Evolutionary conservation across 2,113 vertebrate species (phyloP), one percentile per base, ranked within the genome.

Genomic region (Peromyscus leucopus): DNA sequence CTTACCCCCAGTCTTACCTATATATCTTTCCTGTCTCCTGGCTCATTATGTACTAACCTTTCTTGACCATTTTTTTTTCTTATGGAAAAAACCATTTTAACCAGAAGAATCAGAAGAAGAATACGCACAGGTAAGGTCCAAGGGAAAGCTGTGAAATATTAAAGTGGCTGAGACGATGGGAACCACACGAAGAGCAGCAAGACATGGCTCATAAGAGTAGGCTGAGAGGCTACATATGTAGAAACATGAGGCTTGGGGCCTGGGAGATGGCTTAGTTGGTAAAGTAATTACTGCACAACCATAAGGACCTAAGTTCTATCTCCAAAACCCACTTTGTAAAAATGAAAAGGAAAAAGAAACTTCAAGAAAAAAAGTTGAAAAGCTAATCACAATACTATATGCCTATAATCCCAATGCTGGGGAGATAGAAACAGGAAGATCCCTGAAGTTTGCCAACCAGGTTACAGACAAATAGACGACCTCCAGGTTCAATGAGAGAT

Each of bases 301-400:
- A 42, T 63, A 22, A 39, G 24, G 13, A 63, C 13, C 22, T 84
- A 42, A 26, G 5, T 61, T 84, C 82, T 63, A 63, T 7, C 36
- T n/a, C 59, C 11, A 39, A n/a, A 26, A 28, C 12, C 36, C 33
- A 55, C 31, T 36, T 21, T 33, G 36, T 80, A 80, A 80, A 80
- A 36, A 36, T 11, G 13, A 46, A 28, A 78, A 19, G 2, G 5
- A 33, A 17, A 2, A 21, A 4, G 9, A 57, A 36, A 2, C 0
- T 4, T 15, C 21, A 39, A 74, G 39, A 74, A 57, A 57, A 57
- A 17, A 42, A 42, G 42, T 1, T 7, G 9, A 17, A 42, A 84
- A 63, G 2, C 12, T 22, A 26, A 26, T 1, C 5, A 26, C 21
- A 61, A 26, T 3, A 59, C 4, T 24, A 6, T 16, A 26, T 59